Evolutionary conservation across 2,797 vertebrate species (phyloP), one percentile per base, ranked within the genome.

Genomic region (Perodicticus potto): DNA sequence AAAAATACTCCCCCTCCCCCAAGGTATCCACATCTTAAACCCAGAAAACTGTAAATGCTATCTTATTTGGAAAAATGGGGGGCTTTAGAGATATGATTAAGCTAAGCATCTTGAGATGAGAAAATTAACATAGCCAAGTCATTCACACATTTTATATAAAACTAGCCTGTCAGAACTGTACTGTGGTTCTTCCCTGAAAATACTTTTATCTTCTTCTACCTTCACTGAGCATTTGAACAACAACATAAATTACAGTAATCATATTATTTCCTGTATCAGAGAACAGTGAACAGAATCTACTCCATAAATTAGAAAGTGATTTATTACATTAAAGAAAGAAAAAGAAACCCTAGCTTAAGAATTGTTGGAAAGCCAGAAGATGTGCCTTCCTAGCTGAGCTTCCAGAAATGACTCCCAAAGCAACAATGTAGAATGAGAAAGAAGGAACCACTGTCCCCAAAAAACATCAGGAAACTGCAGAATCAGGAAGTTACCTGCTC

Each of bases 321-420:
- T 84, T 67, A 87, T 80, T 59, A 80, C 81, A 90, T 27, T 25
- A 61, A 72, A 69, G 17, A 49, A 23, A 59, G 40, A 37, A 49
- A 49, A n/a, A 43, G 45, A 57, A 63, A 83, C 2, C n/a, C 12
- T 74, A 27, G 40, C 43, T 72, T 67, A 20, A 57, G 73, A 40
- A 83, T 83, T 84, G 73, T 76, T 72, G 27, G n/a, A 14, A 40
- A 40, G 20, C 11, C n/a, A 55, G n/a, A 76, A 90, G 78, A 76
- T 27, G 70, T 3, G 12, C 29, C 61, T 86, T 86, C 55, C 69
- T 72, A 53, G 23, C 10, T 77, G 43, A 69, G 22, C 17, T 84
- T 73, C 82, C 14, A 53, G 67, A 32, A 94, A 88, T 9, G 59
- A 53, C 29, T 95, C 40, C 55, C 61, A 57, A 91, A 82, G 87